Evolutionary conservation across 2,888 invertebrate species (phyloP).

Genomic region (Amaurobius ferox): DNA sequence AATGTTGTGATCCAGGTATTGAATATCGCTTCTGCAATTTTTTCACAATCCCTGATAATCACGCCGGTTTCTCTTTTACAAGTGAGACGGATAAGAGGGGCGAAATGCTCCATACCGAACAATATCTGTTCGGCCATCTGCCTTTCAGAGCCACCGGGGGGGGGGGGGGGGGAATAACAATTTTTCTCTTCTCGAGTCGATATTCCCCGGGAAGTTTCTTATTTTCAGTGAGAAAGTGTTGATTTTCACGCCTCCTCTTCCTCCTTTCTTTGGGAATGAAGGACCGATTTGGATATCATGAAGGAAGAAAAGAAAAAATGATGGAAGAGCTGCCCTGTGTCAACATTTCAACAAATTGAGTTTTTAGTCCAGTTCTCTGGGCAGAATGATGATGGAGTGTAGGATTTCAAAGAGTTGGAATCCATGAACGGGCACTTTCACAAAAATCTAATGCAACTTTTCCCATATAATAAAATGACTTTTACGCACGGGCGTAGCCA

Average conservation of each 20-base stretch:
- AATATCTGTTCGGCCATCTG: background rate
- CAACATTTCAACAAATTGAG: background rate
- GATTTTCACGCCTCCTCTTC: background rate
- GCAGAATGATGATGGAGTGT: too few relatives aligned
- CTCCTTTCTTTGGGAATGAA: background rate
- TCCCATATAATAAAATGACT: too few relatives aligned
- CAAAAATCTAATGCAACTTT: too few relatives aligned
- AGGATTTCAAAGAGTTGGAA: too few relatives aligned
- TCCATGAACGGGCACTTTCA: too few relatives aligned
- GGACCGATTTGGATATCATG: background rate
- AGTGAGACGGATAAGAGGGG: background rate
- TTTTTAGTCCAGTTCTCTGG: too few relatives aligned
- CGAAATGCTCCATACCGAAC: background rate
- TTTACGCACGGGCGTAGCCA: too few relatives aligned
- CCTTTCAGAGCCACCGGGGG: background rate
- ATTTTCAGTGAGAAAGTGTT: background rate
- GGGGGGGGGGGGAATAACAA: background rate
- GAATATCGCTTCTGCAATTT: too few relatives aligned
- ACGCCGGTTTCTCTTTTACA: background rate
- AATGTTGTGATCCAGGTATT: too few relatives aligned
- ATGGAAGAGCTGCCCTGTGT: background rate
- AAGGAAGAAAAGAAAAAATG: background rate
- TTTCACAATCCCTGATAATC: background rate
- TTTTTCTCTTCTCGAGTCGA: background rate
- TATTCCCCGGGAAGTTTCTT: background rate